Evolutionary conservation across 1,140 invertebrate genomes (phyloP), one percentile per base, ranked within the genome.

Genomic region (Aricia agestis): DNA sequence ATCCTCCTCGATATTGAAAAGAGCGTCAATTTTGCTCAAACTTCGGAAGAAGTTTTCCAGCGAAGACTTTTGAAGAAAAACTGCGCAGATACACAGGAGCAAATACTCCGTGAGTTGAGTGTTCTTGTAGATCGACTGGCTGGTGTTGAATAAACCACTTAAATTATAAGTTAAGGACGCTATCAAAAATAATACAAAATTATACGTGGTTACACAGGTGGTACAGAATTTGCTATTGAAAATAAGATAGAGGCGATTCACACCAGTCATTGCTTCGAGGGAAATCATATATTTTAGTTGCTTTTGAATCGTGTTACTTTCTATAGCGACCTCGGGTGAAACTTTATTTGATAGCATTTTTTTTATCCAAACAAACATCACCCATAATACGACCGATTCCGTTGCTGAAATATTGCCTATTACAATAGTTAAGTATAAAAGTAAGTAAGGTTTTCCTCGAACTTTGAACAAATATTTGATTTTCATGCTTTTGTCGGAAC

Each of bases 1-100:
- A 19, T 82, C 69, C 45, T 78, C 73, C 18, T 68, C 65, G 9
- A 83, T 76, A 31, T 83, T 81, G 9, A 86, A 66, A 9, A 45
- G 70, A 6, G 71, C 72, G 61, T 86, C 84, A 59, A 82, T 79
- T 2, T 57, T 68, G 17, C 74, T 68, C 5, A 86, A 63, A 25
- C 76, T 75, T 3, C 76, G 52, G 13, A 83, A 78, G 57, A 83
- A 77, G 2, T 74, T 77, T 10, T 36, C 6, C 6, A 81, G 68
- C 7, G 72, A 75, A 5, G 70, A 78, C 41, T 73, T 78, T 19
- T 76, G 75, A 0, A 78, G 15, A 0, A 78, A 63, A 63, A 63
- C 10, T 63, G 18, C 18, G 19, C 17, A 19, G 59, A 63, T 11
- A 19, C 19, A 11, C 18, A 63, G 25, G 10, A 63, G 1, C 2